Conservation (phyloP, 1,140 invertebrate genomes). For the Caenorhabditis elegans region DNA sequence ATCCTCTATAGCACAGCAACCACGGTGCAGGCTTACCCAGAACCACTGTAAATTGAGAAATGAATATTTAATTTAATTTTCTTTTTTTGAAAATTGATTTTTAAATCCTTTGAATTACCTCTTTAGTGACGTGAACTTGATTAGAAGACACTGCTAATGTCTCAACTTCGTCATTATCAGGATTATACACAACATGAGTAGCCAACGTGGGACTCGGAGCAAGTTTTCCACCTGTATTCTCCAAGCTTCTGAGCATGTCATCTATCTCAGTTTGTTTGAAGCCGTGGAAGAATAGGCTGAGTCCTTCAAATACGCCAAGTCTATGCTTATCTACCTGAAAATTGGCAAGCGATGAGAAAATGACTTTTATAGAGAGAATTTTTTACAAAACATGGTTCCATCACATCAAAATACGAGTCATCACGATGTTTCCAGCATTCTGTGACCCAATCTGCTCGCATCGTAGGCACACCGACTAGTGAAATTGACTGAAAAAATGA, state of each 20-base stretch:
- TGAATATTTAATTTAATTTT: too few species aligned
- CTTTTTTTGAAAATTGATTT: too few species aligned
- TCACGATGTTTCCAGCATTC: slow-evolving; percentile 78
- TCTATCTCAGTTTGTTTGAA: slow-evolving; percentile 83
- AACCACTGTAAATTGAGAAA: slow-evolving; percentile 89
- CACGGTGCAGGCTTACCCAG: slow-evolving; percentile 93
- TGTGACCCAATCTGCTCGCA: slow-evolving; percentile 83
- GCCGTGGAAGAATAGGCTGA: slow-evolving; percentile 82
- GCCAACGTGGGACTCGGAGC: neutral
- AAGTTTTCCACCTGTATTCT: slow-evolving; percentile 15
- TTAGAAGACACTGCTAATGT: slow-evolving; percentile 30
- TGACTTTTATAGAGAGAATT: too few species aligned
- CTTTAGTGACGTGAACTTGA: slow-evolving; percentile 55
- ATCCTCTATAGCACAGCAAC: slow-evolving; percentile 84
- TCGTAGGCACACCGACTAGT: slow-evolving; percentile 80
- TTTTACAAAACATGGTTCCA: slow-evolving; percentile 14
- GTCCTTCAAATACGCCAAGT: slow-evolving; percentile 83
- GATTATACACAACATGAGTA: slow-evolving; percentile 41
- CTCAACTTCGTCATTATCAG: slow-evolving; percentile 12
- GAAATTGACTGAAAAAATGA: slow-evolving; percentile 74
- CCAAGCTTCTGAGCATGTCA: slow-evolving; percentile 75
- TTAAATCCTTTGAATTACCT: slow-evolving; percentile 43
- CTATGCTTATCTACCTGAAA: slow-evolving; percentile 71
- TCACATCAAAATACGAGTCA: slow-evolving; percentile 68
- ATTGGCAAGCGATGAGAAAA: too few species aligned